Percentiles rank a stretch among this genome's conserved stretches.
Evolutionary conservation across 2,888 invertebrate genomes (phyloP).

Genomic region (Orthonevra nobilis): DNA sequence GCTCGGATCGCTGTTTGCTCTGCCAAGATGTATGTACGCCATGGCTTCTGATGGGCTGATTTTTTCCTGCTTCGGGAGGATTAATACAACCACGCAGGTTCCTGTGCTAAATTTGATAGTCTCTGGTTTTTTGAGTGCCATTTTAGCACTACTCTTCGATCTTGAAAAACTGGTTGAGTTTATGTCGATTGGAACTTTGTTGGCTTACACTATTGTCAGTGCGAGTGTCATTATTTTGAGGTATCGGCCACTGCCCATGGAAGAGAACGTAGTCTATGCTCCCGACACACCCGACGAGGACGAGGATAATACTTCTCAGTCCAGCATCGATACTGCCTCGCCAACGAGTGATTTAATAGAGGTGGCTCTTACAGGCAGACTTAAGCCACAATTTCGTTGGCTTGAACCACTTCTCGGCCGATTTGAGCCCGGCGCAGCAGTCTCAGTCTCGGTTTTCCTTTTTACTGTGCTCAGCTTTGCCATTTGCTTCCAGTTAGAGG

Average conservation of each 20-base stretch:
- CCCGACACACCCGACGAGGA: slow-evolving; percentile 82
- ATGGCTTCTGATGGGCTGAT: slow-evolving; percentile 95
- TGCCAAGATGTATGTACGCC: slow-evolving; percentile 93
- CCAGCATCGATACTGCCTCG: slow-evolving; percentile 83
- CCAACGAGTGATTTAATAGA: slow-evolving; percentile 82
- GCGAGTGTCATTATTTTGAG: slow-evolving; percentile 93
- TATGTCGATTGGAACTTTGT: slow-evolving; percentile 94
- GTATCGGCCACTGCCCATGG: slow-evolving; percentile 84
- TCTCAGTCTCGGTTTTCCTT: slow-evolving; percentile 86
- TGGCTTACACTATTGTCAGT: slow-evolving; percentile 95
- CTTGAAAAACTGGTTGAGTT: slow-evolving; percentile 94
- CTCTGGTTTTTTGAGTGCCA: slow-evolving; percentile 87
- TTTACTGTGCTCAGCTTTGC: slow-evolving; percentile 86
- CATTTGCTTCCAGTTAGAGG: slow-evolving; percentile 85
- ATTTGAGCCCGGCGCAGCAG: slow-evolving; percentile 89
- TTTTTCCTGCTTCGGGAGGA: slow-evolving; percentile 88
- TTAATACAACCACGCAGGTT: slow-evolving; percentile 90
- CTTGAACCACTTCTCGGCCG: slow-evolving; percentile 86
- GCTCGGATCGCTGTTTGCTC: slow-evolving; percentile 91
- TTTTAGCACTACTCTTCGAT: slow-evolving; percentile 92
- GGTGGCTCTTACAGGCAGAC: slow-evolving; percentile 86
- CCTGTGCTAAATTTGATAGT: slow-evolving; percentile 88
- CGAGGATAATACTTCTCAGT: slow-evolving; percentile 83
- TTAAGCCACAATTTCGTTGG: slow-evolving; percentile 88
- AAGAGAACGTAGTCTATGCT: slow-evolving; percentile 82